Conservation (phyloP, 2,113 vertebrate species). For the Chaetura pelagica region DNA sequence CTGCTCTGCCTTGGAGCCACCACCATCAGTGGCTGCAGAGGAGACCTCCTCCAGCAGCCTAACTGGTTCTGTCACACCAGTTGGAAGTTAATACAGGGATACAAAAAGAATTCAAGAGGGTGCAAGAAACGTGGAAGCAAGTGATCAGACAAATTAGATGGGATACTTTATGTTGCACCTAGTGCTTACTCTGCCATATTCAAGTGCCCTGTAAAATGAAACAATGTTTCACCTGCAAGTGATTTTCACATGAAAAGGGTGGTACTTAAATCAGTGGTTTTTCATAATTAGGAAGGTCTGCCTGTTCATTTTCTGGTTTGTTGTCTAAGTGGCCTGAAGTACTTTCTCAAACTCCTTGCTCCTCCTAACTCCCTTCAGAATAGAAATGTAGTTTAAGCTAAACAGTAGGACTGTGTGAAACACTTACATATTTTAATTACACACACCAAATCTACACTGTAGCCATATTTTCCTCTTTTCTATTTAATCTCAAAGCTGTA, state of each 20-base stretch:
- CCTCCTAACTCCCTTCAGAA: neutral
- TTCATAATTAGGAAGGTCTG: neutral
- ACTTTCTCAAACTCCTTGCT: neutral
- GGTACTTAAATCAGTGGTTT: neutral
- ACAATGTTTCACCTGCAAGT: neutral
- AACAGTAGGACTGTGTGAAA: neutral
- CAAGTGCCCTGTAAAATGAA: neutral
- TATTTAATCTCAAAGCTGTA: neutral
- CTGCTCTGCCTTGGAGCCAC: neutral
- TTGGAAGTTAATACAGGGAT: neutral
- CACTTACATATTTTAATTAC: neutral
- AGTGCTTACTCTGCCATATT: neutral
- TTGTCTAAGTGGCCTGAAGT: neutral
- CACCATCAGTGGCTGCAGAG: neutral
- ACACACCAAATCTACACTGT: neutral
- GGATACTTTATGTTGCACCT: no score
- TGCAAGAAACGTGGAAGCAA: neutral
- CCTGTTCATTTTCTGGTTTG: neutral
- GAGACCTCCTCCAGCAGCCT: neutral
- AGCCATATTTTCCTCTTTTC: neutral
- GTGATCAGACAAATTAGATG: fast-evolving
- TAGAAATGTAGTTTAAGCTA: neutral
- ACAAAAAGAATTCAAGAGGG: neutral
- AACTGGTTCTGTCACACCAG: fast-evolving
- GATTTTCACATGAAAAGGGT: neutral